Evolutionary conservation across 1,140 invertebrate genomes (phyloP).

Genomic region (Solen grandis): DNA sequence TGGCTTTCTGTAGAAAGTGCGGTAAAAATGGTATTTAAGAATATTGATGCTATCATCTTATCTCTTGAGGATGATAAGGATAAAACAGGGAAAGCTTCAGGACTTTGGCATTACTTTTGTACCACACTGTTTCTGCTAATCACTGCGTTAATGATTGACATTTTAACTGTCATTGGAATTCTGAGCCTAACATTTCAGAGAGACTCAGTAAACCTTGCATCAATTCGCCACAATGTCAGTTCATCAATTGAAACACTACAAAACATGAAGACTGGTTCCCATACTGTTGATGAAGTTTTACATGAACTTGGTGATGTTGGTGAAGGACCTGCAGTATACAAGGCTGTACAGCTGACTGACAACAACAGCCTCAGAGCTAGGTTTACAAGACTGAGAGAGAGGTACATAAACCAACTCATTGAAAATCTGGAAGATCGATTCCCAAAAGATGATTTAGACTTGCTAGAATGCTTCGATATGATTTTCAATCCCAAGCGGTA

Average conservation of each 20-base stretch:
- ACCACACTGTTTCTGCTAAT: neutral
- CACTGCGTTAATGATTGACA: neutral
- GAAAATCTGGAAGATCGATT: neutral
- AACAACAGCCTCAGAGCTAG: neutral
- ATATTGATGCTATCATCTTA: neutral
- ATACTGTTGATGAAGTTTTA: neutral
- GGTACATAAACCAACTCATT: neutral
- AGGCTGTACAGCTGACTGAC: neutral
- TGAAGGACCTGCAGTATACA: neutral
- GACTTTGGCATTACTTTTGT: neutral
- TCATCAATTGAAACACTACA: neutral
- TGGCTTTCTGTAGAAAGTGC: constrained; percentile 21
- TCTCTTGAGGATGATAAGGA: constrained; percentile 1
- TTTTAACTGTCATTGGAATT: constrained; percentile 5
- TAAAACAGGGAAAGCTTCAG: neutral
- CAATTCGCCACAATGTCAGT: neutral
- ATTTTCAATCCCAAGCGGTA: constrained; percentile 4
- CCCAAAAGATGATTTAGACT: neutral
- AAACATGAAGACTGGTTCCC: neutral
- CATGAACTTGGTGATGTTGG: neutral
- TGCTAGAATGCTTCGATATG: neutral
- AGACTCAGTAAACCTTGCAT: neutral
- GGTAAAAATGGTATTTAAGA: constrained; percentile 5
- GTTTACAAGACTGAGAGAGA: neutral
- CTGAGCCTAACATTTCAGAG: constrained; percentile 7